Percentiles rank a stretch among this genome's conserved stretches.
These are phyloP conservation scores for Monochamus alternatus DNA, from an alignment of 2,888 invertebrate genomes.

Conservation along the genomic window DNA sequence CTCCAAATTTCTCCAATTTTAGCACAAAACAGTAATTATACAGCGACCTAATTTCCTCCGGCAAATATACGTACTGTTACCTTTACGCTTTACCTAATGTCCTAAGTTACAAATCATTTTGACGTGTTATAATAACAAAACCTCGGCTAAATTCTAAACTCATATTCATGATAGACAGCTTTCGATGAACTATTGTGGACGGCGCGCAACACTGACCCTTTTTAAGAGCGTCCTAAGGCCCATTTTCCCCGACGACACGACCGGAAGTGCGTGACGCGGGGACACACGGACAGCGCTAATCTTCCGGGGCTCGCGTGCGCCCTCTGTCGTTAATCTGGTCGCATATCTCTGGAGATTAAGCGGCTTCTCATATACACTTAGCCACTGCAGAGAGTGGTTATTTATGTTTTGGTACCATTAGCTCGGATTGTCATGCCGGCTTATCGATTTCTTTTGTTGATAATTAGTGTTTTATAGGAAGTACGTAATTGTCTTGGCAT, in stretches of 20 bases:
- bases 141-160: conserved; percentile 31
- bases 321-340: conserved; percentile 62
- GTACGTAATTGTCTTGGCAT: conserved; percentile 32
- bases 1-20: neutral
- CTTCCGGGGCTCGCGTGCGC: conserved; percentile 66
- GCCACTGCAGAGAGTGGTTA: conserved; percentile 34
- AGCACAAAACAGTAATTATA: neutral
- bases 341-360: conserved; percentile 63
- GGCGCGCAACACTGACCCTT: conserved; percentile 10
- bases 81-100: conserved; percentile 24
- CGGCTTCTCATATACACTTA: conserved; percentile 42
- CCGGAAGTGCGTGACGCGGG: conserved; percentile 67
- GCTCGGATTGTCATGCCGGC: conserved; percentile 33
- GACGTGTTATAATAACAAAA: conserved; percentile 36
- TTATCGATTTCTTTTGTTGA: conserved; percentile 30
- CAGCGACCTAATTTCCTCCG: neutral
- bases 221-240: conserved; percentile 4
- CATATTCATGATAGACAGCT: conserved; percentile 35
- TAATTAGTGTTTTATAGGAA: conserved; percentile 31
- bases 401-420: conserved; percentile 35
- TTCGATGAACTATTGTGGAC: conserved; percentile 31
- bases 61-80: neutral
- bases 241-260: conserved; percentile 39
- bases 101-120: conserved; percentile 40
- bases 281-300: conserved; percentile 68